Percentiles rank a stretch among this genome's conserved stretches.
phyloP scores from a whole-genome alignment of 1,140 invertebrate species.

The Drosophila erecta region DNA sequence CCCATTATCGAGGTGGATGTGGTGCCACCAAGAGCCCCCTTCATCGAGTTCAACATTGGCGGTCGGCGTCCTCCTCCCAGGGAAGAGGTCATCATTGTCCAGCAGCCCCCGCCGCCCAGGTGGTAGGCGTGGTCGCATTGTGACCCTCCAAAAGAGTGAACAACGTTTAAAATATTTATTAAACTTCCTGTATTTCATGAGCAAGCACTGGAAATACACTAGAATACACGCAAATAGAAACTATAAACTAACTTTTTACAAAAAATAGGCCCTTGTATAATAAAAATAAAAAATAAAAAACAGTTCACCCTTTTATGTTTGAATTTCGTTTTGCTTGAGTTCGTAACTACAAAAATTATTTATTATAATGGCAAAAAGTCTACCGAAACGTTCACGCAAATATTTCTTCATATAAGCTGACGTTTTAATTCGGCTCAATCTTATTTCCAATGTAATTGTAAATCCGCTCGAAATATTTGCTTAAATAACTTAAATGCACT shows the following conservation, averaged over 20 bases:
- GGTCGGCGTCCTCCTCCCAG: slow-evolving; percentile 60
- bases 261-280: too few species aligned
- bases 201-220: neutral
- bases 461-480: slow-evolving; percentile 14
- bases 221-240: neutral
- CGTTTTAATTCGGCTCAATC: neutral
- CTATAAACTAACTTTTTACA: neutral
- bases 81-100: slow-evolving; percentile 67
- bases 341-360: too few species aligned
- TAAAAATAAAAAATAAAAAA: too few species aligned
- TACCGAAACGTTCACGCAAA: too few species aligned
- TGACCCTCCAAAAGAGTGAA: slow-evolving; percentile 9
- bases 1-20: slow-evolving; percentile 71
- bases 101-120: slow-evolving; percentile 60
- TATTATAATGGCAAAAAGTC: too few species aligned
- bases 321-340: too few species aligned
- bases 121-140: slow-evolving; percentile 38
- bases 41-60: slow-evolving; percentile 72
- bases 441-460: slow-evolving; percentile 6
- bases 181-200: slow-evolving; percentile 21
- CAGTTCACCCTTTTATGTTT: too few species aligned
- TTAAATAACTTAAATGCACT: slow-evolving; percentile 44
- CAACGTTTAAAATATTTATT: neutral
- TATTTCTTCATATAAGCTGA: too few species aligned
- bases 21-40: slow-evolving; percentile 56